Evolutionary conservation across 2,888 invertebrate species (phyloP), one percentile per base, ranked within the genome.

Genomic region (Lasius platythorax): DNA sequence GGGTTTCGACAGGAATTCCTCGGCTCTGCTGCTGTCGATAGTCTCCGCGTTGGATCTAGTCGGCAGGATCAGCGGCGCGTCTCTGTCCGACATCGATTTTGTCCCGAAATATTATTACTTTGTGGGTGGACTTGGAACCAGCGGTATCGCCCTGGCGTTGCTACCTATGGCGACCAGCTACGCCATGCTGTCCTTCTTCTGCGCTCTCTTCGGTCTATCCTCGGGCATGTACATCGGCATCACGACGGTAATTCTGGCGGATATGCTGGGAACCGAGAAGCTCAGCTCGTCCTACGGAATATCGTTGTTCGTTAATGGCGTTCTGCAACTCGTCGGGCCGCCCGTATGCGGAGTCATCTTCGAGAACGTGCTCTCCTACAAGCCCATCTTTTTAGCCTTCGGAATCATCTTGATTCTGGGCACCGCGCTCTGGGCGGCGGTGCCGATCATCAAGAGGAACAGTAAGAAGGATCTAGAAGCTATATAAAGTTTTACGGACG

Each of bases 181-280:
- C 93, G 94, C 95, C 1, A 96, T 96, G 83, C 96, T 98, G 0
- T 96, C 97, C 75, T 96, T 96, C 46, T 97, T 97, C 92, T 98
- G 98, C 93, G 97, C 97, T 0, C 93, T 97, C 1, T 98, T 98
- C 93, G 98, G 98, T 0, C 95, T 98, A 18, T 97, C 98, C 0
- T 98, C 98, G 0, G 98, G 98, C 8, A 96, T 97, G 33, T 98
- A 98, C 93, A 98, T 98, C 0, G 98, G 98, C 1, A 97, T 98
- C n/a, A 98, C 98, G 0, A 98, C 98, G 1, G 97, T 98, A 67
- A 97, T 98, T 4, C 97, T 98, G 96, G 97, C 98, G 0, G 98
- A 98, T 92, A 97, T 98, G 97, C 93, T 98, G 6, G 98, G 98
- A 0, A 97, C 97, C 0, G 98, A 98, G 89, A 96, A 97, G 23